Percentiles rank a stretch among this genome's conserved stretches.
Conservation (phyloP, 1,140 invertebrate species). For the Neodiprion virginianus region DNA sequence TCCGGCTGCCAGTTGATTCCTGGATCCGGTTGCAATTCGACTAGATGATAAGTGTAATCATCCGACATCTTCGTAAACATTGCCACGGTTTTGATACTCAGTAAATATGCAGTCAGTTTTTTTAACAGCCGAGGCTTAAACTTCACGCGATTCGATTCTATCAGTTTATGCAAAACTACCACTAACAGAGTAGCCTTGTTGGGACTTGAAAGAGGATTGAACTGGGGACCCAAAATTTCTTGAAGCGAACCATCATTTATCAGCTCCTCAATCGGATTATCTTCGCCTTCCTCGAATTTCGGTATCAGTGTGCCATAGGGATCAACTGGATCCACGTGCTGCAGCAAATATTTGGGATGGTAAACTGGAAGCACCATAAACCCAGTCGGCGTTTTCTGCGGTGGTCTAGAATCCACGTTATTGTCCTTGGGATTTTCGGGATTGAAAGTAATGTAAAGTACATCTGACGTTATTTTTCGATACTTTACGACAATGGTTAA, state of each 20-base stretch:
- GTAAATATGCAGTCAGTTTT: conserved; percentile 20
- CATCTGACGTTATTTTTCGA: background rate
- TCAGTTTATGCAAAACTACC: conserved; percentile 10
- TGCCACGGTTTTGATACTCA: conserved; percentile 12
- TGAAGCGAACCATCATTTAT: conserved; percentile 10
- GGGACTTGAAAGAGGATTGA: conserved; percentile 19
- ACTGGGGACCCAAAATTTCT: conserved; percentile 12
- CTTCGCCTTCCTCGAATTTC: background rate
- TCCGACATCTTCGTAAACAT: conserved; percentile 12
- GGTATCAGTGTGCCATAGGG: conserved; percentile 26
- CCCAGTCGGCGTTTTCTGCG: background rate
- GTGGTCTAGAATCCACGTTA: conserved; percentile 14
- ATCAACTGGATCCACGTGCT: conserved; percentile 20
- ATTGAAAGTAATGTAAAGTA: background rate
- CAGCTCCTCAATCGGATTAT: conserved; percentile 9
- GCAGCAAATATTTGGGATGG: conserved; percentile 26
- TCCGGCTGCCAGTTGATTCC: conserved; percentile 29
- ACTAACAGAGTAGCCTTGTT: conserved; percentile 25
- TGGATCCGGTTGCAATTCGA: background rate
- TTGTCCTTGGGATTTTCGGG: background rate
- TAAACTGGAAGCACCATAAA: conserved; percentile 24
- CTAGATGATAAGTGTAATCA: background rate
- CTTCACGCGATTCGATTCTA: conserved; percentile 9
- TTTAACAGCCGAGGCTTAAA: conserved; percentile 10
- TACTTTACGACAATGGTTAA: background rate